phyloP scores from a whole-genome alignment of 2,113 vertebrate species.

The Puma concolor region DNA sequence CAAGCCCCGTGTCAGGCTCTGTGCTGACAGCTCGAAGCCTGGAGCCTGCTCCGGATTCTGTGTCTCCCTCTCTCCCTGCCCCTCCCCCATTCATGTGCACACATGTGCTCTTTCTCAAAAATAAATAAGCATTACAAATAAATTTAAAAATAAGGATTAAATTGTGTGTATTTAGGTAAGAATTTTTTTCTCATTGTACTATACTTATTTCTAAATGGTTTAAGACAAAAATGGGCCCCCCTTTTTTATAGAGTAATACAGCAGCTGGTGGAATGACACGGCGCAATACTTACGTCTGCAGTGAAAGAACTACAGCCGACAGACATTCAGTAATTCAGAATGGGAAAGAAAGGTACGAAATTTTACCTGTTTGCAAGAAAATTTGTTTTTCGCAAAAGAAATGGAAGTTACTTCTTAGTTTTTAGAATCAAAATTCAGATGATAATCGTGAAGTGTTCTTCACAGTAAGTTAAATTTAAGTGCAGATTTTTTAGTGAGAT shows the following conservation, averaged over 20 bases:
- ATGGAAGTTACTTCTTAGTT: slow-evolving; percentile 6
- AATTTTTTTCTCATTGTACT: neutral
- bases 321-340: slow-evolving; percentile 97
- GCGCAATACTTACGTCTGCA: slow-evolving; percentile 98
- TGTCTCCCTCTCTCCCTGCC: too few species aligned
- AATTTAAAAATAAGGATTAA: neutral
- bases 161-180: neutral
- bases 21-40: too few species aligned
- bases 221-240: slow-evolving; percentile 15
- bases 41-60: too few species aligned
- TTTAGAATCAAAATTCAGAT: slow-evolving; percentile 60
- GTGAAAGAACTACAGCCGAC: slow-evolving; percentile 93
- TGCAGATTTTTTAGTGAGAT: neutral
- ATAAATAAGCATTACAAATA: too few species aligned
- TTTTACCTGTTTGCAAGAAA: slow-evolving; percentile 47
- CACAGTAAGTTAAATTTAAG: slow-evolving; percentile 73
- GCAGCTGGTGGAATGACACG: slow-evolving; percentile 95
- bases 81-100: too few species aligned
- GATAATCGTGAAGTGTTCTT: slow-evolving; percentile 22
- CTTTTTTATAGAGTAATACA: slow-evolving; percentile 90
- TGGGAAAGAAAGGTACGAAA: slow-evolving; percentile 96
- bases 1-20: too few species aligned
- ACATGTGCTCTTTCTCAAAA: too few species aligned
- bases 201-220: neutral
- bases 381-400: slow-evolving; percentile 60